phyloP scores from a whole-genome alignment of 2,888 invertebrate species.

The Mesochorus sp. region DNA sequence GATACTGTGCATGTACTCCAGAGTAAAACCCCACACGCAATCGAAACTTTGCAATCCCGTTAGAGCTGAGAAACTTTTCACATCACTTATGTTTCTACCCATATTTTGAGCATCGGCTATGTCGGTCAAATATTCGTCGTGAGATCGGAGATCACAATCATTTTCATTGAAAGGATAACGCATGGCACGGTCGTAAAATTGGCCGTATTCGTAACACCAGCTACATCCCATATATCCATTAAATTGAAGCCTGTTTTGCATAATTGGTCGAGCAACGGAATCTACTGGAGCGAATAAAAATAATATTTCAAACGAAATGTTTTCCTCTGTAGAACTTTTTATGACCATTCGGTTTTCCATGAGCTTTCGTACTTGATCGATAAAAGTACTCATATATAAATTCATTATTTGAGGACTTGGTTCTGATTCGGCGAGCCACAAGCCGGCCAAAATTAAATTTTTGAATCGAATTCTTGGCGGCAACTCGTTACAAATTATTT shows the following conservation, averaged over 20 bases:
- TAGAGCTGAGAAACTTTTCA: conserved; percentile 1
- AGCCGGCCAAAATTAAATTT: conserved; percentile 37
- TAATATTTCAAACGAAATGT: conserved; percentile 11
- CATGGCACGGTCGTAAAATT: conserved; percentile 15
- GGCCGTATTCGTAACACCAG: conserved; percentile 31
- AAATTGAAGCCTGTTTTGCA: conserved; percentile 21
- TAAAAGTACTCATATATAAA: conserved; percentile 22
- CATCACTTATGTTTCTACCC: not conserved
- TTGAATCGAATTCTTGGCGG: conserved; percentile 29
- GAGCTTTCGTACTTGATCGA: not conserved
- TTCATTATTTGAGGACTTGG: conserved; percentile 38
- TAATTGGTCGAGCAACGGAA: conserved; percentile 17
- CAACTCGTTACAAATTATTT: conserved; percentile 41
- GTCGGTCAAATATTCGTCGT: conserved; percentile 1
- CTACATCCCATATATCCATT: conserved; percentile 27
- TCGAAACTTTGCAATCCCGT: not conserved
- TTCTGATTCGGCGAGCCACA: conserved; percentile 22
- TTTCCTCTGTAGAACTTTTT: conserved; percentile 19
- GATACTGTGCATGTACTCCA: conserved; percentile 25
- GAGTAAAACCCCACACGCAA: conserved; percentile 29
- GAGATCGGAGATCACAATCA: conserved; percentile 19
- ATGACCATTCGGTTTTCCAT: conserved; percentile 1
- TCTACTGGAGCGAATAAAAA: conserved; percentile 24
- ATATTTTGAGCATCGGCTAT: not conserved
- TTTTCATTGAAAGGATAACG: conserved; percentile 20